Evolutionary conservation across 2,113 vertebrate species (phyloP).

Genomic region (Myrmecobius fasciatus): DNA sequence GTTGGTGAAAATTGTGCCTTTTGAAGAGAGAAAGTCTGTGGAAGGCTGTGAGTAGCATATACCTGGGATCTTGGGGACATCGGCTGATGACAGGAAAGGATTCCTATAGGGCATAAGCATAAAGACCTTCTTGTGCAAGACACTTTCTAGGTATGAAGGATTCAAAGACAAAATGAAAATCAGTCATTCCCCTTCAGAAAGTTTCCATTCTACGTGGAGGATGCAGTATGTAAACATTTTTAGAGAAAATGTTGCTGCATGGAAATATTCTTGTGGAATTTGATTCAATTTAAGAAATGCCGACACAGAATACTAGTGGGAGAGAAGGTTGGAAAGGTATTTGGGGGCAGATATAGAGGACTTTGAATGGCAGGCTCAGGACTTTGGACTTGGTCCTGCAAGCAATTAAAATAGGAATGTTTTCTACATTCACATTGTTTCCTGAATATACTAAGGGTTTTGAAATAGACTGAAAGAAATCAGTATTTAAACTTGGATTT

Average conservation of each 20-base stretch:
- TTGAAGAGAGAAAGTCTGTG: neutral
- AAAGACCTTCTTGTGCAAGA: neutral
- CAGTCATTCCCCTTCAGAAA: neutral
- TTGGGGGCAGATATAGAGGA: neutral
- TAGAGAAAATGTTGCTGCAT: neutral
- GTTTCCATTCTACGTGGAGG: neutral
- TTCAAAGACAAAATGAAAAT: neutral
- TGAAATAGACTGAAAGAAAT: slow-evolving; percentile 54
- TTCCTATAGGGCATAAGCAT: neutral
- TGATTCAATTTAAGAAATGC: neutral
- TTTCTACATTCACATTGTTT: slow-evolving; percentile 68
- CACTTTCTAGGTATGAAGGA: neutral
- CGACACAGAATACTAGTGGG: neutral
- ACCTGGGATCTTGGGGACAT: neutral
- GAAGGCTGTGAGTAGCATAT: neutral
- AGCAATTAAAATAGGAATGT: slow-evolving; percentile 33
- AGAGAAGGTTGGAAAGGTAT: neutral
- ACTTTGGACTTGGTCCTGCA: neutral
- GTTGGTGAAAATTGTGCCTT: neutral
- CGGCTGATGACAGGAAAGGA: neutral
- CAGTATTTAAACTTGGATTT: slow-evolving; percentile 58
- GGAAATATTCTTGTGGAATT: neutral
- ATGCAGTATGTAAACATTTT: neutral
- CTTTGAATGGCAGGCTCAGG: neutral
- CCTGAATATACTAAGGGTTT: neutral